These are phyloP conservation scores for Menidia beryllina DNA, from an alignment of 2,113 vertebrate species.

Conservation along the genomic window DNA sequence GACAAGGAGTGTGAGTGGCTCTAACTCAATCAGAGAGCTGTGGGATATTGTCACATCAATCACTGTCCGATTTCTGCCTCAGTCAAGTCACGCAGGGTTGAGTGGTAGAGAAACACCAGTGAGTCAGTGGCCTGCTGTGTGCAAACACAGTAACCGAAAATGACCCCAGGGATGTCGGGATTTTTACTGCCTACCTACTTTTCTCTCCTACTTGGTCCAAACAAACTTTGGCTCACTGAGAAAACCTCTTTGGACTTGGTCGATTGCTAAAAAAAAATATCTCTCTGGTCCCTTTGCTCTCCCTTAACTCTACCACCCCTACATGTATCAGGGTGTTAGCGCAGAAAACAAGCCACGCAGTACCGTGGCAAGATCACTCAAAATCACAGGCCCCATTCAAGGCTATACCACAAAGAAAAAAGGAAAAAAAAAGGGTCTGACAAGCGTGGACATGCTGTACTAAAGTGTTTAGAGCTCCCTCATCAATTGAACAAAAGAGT, in stretches of 20 bases:
- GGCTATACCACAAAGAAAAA: constrained; percentile 68
- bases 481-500: constrained; percentile 58
- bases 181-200: constrained; percentile 40
- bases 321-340: constrained; percentile 51
- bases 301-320: constrained; percentile 13
- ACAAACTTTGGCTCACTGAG: constrained; percentile 55
- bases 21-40: constrained; percentile 78
- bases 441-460: constrained; percentile 63
- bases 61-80: constrained; percentile 74
- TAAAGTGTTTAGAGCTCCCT: constrained; percentile 52
- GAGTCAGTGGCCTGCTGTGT: constrained; percentile 42
- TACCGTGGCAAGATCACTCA: constrained; percentile 73
- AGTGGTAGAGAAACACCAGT: constrained; percentile 57
- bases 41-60: constrained; percentile 75
- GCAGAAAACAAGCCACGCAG: constrained; percentile 58
- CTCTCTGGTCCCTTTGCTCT: constrained; percentile 17
- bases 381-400: constrained; percentile 65
- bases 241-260: constrained; percentile 30
- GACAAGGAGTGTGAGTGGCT: constrained; percentile 63
- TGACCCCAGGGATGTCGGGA: constrained; percentile 47
- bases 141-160: constrained; percentile 44
- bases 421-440: constrained; percentile 73
- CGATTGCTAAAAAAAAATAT: constrained; percentile 64
- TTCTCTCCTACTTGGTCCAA: constrained; percentile 49
- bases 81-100: constrained; percentile 33